Evolutionary conservation across 2,888 invertebrate genomes (phyloP).

Genomic region (Agrotis ipsilon): DNA sequence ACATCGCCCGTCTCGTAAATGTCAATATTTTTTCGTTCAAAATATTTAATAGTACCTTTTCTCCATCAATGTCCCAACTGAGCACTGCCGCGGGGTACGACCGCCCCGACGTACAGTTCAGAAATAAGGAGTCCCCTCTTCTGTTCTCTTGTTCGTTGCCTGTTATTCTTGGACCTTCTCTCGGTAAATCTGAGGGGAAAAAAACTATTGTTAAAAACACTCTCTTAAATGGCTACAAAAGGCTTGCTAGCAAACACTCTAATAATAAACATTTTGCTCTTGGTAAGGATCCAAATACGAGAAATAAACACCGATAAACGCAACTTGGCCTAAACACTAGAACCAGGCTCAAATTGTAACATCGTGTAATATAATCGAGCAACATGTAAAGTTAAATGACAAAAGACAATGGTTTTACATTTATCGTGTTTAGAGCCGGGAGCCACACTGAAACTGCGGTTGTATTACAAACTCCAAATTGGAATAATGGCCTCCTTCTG

Average conservation of each 20-base stretch:
- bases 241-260: not conserved
- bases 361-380: constrained; percentile 36
- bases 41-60: constrained; percentile 90
- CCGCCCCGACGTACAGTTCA: constrained; percentile 95
- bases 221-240: constrained; percentile 5
- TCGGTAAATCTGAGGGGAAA: constrained; percentile 91
- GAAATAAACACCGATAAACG: constrained; percentile 25
- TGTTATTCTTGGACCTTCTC: constrained; percentile 94
- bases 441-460: constrained; percentile 43
- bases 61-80: constrained; percentile 95
- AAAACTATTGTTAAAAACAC: constrained; percentile 30
- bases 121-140: constrained; percentile 93
- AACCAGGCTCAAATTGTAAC: constrained; percentile 16
- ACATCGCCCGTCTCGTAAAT: constrained; percentile 39
- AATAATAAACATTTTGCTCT: constrained; percentile 25
- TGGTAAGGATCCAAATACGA: constrained; percentile 38
- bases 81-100: constrained; percentile 94
- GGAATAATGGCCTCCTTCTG: constrained; percentile 59
- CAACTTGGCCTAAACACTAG: constrained; percentile 8
- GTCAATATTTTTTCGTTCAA: constrained; percentile 50
- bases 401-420: constrained; percentile 46
- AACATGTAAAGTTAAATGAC: constrained; percentile 36
- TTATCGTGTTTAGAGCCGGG: constrained; percentile 31
- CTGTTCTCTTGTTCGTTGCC: constrained; percentile 94
- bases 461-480: constrained; percentile 63